Evolutionary conservation across 2,888 invertebrate genomes (phyloP).

Genomic region (Erebia palarica): DNA sequence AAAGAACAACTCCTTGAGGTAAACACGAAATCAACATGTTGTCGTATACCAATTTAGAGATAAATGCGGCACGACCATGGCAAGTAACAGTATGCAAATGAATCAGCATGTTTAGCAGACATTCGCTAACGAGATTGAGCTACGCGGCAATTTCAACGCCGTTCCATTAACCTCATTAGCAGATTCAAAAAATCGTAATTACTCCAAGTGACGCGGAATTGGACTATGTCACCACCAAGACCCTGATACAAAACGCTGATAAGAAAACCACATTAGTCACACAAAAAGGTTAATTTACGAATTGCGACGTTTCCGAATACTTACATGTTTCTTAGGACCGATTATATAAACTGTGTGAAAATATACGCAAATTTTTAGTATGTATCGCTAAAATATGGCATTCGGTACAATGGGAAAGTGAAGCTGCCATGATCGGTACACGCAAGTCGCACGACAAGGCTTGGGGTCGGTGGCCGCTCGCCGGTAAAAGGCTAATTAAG

Average conservation of each 20-base stretch:
- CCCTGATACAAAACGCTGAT: constrained; percentile 64
- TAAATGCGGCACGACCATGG: constrained; percentile 46
- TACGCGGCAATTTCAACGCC: constrained; percentile 77
- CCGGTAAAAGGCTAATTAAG: constrained; percentile 79
- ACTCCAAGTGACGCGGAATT: constrained; percentile 41
- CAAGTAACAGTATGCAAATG: constrained; percentile 74
- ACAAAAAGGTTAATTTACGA: constrained; percentile 74
- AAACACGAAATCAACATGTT: constrained; percentile 36
- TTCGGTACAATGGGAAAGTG: constrained; percentile 68
- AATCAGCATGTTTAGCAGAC: constrained; percentile 76
- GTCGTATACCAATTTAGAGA: constrained; percentile 37
- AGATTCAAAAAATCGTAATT: constrained; percentile 34
- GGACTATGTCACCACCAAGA: constrained; percentile 51
- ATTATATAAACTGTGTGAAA: constrained; percentile 64
- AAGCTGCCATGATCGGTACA: constrained; percentile 82
- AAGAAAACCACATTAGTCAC: constrained; percentile 76
- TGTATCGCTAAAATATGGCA: constrained; percentile 46
- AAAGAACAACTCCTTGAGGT: constrained; percentile 33
- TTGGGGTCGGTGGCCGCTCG: constrained; percentile 87
- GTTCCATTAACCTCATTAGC: constrained; percentile 78
- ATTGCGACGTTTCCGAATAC: constrained; percentile 65
- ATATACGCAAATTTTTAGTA: constrained; percentile 44
- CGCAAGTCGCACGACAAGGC: constrained; percentile 81
- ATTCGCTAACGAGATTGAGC: constrained; percentile 69
- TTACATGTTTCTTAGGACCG: constrained; percentile 54